These are phyloP conservation scores for Morphnarchus princeps DNA, from an alignment of 2,113 vertebrate species.

Conservation along the genomic window DNA sequence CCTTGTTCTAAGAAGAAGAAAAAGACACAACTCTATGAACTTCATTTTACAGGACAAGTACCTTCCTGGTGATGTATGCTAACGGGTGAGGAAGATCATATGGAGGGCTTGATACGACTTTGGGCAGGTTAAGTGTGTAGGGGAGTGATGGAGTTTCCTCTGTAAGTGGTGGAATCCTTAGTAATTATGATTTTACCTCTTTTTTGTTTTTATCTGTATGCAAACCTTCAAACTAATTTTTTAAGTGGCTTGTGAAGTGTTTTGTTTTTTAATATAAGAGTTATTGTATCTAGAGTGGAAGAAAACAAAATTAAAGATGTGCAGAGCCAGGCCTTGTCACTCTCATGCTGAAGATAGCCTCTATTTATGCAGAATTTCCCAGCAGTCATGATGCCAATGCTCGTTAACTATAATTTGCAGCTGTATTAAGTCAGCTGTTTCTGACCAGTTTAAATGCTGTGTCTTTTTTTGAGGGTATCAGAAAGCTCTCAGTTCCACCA, in stretches of 20 bases:
- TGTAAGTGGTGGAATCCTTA: background rate
- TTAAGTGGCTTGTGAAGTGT: background rate
- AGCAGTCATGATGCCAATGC: background rate
- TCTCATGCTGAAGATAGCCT: background rate
- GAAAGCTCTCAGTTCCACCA: background rate
- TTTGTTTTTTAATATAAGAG: background rate
- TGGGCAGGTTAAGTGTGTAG: background rate
- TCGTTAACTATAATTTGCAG: background rate
- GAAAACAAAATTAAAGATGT: background rate
- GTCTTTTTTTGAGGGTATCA: background rate
- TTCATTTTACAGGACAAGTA: background rate
- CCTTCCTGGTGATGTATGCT: background rate
- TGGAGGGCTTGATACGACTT: background rate
- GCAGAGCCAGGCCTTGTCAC: background rate
- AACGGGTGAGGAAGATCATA: background rate
- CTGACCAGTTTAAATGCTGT: background rate
- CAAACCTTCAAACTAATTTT: background rate
- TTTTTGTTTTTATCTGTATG: background rate
- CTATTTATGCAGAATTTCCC: background rate
- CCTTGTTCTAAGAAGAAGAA: background rate
- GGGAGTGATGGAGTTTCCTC: background rate
- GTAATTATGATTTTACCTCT: background rate
- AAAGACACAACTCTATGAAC: background rate
- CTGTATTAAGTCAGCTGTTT: background rate
- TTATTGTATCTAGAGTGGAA: background rate